Conservation (phyloP, 2,888 invertebrate species). For the Rhogogaster chlorosoma region DNA sequence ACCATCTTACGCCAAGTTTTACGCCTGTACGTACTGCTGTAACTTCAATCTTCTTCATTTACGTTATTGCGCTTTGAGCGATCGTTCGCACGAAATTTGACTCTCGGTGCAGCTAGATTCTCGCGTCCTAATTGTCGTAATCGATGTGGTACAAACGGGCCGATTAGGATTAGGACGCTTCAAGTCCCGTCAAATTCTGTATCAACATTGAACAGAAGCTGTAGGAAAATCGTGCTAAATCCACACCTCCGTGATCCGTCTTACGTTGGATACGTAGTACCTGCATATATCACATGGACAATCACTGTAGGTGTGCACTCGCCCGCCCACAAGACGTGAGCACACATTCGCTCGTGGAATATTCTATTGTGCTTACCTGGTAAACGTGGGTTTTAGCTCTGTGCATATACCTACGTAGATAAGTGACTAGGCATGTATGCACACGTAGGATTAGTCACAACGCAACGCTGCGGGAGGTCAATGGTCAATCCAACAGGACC, state of each 20-base stretch:
- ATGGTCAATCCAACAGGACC: neutral
- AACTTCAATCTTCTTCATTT: too few species aligned
- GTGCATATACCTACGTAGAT: neutral
- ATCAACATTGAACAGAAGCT: neutral
- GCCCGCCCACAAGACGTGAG: slow-evolving; percentile 28
- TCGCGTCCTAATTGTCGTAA: too few species aligned
- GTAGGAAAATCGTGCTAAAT: too few species aligned
- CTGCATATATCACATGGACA: neutral
- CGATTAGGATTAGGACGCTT: neutral
- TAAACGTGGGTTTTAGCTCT: slow-evolving; percentile 29
- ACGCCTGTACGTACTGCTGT: too few species aligned
- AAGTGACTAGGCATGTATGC: neutral
- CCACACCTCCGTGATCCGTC: too few species aligned
- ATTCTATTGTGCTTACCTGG: slow-evolving; percentile 41
- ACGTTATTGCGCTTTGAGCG: too few species aligned
- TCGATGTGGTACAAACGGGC: neutral
- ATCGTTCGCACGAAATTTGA: too few species aligned
- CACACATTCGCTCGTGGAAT: slow-evolving; percentile 39
- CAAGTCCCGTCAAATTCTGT: neutral
- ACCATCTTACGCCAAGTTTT: neutral
- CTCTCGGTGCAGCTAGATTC: too few species aligned
- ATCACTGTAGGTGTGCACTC: slow-evolving; percentile 19
- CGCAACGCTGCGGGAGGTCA: neutral
- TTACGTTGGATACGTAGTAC: too few species aligned
- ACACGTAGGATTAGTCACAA: slow-evolving; percentile 13